Evolutionary conservation across 2,888 invertebrate genomes (phyloP).

Genomic region (Eristalis arbustorum): DNA sequence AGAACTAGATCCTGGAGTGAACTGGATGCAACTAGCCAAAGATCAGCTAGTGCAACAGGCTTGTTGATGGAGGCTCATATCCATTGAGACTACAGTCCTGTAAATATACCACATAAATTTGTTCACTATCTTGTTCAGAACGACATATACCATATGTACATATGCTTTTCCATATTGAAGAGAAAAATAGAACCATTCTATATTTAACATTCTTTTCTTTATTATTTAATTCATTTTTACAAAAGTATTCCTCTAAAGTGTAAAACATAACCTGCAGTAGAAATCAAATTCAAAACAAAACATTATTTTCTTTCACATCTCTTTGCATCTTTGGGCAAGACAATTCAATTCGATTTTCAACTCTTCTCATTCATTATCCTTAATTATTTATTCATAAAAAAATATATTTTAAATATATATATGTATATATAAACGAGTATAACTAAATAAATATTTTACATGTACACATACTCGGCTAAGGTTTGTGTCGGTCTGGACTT

Average conservation of each 20-base stretch:
- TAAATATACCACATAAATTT: too few species aligned
- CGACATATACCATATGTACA: too few species aligned
- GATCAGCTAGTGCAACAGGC: too few species aligned
- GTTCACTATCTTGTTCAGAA: too few species aligned
- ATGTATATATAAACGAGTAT: background rate
- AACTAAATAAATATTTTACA: constrained; percentile 67
- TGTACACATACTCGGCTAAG: constrained; percentile 38
- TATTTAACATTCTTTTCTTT: background rate
- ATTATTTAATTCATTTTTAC: background rate
- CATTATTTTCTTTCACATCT: constrained; percentile 11
- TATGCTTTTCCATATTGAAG: too few species aligned
- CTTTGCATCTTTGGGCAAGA: constrained; percentile 72
- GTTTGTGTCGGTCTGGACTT: constrained; percentile 15
- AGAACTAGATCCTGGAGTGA: too few species aligned
- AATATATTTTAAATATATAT: background rate
- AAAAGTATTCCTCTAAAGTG: background rate
- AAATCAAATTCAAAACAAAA: constrained; percentile 27
- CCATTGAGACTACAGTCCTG: too few species aligned
- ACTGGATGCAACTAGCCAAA: too few species aligned
- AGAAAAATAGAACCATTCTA: background rate
- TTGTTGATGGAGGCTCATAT: too few species aligned
- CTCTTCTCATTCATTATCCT: constrained; percentile 16
- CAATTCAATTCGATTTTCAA: constrained; percentile 42
- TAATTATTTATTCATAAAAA: constrained; percentile 8
- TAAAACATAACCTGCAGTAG: constrained; percentile 46